These are phyloP conservation scores for Premnoplex brunnescens DNA, from an alignment of 2,797 vertebrate genomes.

Conservation along the genomic window DNA sequence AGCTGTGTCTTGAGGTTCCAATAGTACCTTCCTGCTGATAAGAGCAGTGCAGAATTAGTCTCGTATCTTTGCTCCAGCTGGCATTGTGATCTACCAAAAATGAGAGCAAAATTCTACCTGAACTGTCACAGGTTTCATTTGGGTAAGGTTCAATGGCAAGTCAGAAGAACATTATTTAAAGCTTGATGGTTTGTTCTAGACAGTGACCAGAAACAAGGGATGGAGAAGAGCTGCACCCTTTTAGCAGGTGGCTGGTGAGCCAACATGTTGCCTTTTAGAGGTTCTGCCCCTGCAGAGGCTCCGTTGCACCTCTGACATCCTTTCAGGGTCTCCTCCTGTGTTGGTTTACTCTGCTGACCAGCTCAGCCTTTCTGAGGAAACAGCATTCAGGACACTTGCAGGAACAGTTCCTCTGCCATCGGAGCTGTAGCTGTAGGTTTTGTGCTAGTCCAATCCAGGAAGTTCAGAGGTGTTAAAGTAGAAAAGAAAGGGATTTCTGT, in stretches of 20 bases:
- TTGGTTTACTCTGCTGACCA: background rate
- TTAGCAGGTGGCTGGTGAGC: background rate
- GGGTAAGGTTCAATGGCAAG: background rate
- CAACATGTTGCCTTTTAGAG: background rate
- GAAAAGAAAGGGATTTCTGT: background rate
- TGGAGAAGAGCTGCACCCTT: background rate
- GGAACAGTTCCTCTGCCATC: background rate
- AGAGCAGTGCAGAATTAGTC: background rate
- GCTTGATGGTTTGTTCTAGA: background rate
- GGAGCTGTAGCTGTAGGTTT: background rate
- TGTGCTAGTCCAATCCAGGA: background rate
- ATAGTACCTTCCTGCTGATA: background rate
- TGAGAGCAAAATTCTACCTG: background rate
- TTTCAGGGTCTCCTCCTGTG: fast-evolving
- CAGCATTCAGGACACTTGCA: background rate
- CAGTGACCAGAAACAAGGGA: background rate
- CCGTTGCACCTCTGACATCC: background rate
- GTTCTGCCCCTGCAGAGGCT: background rate
- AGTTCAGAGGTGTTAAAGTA: background rate
- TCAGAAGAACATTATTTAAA: background rate
- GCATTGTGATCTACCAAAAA: background rate
- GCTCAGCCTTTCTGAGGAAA: background rate
- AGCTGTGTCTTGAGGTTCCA: background rate
- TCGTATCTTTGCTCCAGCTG: background rate
- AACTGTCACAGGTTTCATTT: background rate